Conservation (phyloP, 1,140 invertebrate genomes). For the Neoseiulus cucumeris region DNA sequence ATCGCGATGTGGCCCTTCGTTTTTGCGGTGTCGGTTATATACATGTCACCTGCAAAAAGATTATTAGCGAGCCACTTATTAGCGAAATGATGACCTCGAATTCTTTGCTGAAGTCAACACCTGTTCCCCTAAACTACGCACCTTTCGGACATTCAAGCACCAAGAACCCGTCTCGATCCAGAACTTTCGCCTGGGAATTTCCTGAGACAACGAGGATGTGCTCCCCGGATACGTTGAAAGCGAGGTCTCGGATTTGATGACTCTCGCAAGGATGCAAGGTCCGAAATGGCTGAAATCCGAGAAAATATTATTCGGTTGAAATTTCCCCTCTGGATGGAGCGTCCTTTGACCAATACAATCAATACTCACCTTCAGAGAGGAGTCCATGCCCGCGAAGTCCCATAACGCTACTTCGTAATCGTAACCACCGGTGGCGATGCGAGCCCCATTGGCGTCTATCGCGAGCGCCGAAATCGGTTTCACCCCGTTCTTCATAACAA, state of each 20-base stretch:
- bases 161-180: constrained; percentile 90
- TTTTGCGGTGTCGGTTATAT: constrained; percentile 73
- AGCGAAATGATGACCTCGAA: neutral
- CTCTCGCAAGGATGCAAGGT: constrained; percentile 68
- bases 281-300: constrained; percentile 49
- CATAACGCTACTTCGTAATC: constrained; percentile 92
- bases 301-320: neutral
- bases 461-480: constrained; percentile 46
- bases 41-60: constrained; percentile 53
- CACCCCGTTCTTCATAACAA: constrained; percentile 24
- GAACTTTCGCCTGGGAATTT: constrained; percentile 59
- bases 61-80: neutral
- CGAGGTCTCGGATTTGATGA: constrained; percentile 70
- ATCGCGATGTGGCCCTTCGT: constrained; percentile 91
- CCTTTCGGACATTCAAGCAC: constrained; percentile 77
- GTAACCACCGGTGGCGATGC: constrained; percentile 65
- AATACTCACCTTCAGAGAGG: constrained; percentile 36
- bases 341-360: neutral
- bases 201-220: constrained; percentile 82
- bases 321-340: neutral
- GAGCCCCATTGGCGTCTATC: constrained; percentile 73
- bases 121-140: neutral
- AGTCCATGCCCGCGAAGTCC: constrained; percentile 97
- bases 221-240: constrained; percentile 85
- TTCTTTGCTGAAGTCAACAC: neutral